Conservation (phyloP, 2,888 invertebrate species). For the Neoascia interrupta region DNA sequence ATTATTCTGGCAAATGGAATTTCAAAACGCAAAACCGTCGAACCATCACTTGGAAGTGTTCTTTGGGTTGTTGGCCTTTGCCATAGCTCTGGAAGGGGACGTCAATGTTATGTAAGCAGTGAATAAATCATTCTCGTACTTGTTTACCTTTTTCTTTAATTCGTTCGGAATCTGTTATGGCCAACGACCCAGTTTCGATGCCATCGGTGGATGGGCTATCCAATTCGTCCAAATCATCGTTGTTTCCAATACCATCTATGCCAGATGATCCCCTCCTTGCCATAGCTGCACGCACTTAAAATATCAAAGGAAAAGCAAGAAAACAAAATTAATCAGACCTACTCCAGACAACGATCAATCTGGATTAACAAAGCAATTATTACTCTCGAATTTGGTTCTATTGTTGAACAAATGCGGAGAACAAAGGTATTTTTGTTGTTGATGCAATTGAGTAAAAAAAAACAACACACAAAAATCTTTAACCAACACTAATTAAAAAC, state of each 20-base stretch:
- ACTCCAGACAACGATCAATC: background rate
- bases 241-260: conserved; percentile 67
- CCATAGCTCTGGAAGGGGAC: conserved; percentile 75
- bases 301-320: conserved; percentile 9
- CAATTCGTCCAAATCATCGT: conserved; percentile 74
- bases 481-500: conserved; percentile 50
- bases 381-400: conserved; percentile 35
- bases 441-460: conserved; percentile 46
- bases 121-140: background rate
- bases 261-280: conserved; percentile 76
- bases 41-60: conserved; percentile 74
- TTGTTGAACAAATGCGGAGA: conserved; percentile 33
- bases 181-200: conserved; percentile 76
- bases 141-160: conserved; percentile 73
- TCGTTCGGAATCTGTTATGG: conserved; percentile 73
- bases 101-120: conserved; percentile 23
- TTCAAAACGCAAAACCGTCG: conserved; percentile 81
- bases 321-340: conserved; percentile 1
- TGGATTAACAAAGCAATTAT: conserved; percentile 28
- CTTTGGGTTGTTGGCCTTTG: conserved; percentile 73
- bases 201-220: conserved; percentile 75
- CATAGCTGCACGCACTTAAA: conserved; percentile 77
- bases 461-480: conserved; percentile 2
- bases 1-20: conserved; percentile 85
- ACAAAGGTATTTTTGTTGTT: conserved; percentile 63